Conservation (phyloP, 2,113 vertebrate genomes). For the Tachysurus fulvidraco region DNA sequence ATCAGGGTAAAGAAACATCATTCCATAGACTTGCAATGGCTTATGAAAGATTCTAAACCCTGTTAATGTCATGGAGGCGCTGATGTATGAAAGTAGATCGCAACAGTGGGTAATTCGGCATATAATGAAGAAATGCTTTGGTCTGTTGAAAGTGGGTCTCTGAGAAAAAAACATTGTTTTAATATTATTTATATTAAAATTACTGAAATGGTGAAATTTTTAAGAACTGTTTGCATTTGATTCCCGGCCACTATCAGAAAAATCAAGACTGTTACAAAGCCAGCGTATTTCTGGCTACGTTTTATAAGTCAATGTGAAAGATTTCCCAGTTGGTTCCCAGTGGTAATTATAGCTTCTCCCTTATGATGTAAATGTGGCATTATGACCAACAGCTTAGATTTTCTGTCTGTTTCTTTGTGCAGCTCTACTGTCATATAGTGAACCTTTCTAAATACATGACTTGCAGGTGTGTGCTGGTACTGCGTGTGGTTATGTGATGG, state of each 20-base stretch:
- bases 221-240: neutral
- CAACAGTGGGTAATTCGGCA: constrained; percentile 12
- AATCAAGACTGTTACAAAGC: neutral
- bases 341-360: neutral
- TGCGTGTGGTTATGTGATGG: constrained; percentile 48
- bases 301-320: neutral
- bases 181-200: neutral
- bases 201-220: neutral
- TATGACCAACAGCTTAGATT: neutral
- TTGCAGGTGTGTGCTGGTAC: constrained; percentile 33
- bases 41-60: neutral
- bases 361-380: neutral
- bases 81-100: constrained; percentile 23
- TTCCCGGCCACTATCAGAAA: neutral
- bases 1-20: neutral
- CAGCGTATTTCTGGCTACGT: neutral
- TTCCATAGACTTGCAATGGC: neutral
- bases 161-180: neutral
- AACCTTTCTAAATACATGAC: too few relatives aligned
- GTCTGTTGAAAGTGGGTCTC: constrained; percentile 15
- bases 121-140: constrained; percentile 28
- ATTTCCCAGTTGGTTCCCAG: neutral
- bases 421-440: neutral
- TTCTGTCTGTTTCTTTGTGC: neutral
- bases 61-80: neutral